Percentiles rank a stretch among this genome's conserved stretches.
Evolutionary conservation across 2,113 vertebrate species (phyloP).

Genomic region (Zapus hudsonius): DNA sequence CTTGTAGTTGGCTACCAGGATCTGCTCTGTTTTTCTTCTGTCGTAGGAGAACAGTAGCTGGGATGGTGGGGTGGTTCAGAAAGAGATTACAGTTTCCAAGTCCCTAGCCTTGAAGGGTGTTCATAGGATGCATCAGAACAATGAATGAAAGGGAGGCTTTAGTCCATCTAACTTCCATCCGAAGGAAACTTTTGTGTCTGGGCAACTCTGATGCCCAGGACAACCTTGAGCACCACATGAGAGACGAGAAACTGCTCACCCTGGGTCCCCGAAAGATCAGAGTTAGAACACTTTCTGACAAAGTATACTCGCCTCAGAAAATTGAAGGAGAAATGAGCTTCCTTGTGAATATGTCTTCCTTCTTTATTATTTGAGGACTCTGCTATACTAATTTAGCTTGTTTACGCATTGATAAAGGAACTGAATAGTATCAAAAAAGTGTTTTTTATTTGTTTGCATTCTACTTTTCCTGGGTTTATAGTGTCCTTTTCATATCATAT

Average conservation of each 20-base stretch:
- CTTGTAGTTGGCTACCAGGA: not conserved
- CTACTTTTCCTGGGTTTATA: not conserved
- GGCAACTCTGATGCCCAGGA: not conserved
- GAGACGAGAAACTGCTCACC: not conserved
- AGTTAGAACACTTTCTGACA: not conserved
- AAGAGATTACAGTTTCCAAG: not conserved
- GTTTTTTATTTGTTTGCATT: not conserved
- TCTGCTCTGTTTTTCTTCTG: constrained; percentile 5
- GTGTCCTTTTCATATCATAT: not conserved
- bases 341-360: not conserved
- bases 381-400: not conserved
- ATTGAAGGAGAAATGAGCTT: not conserved
- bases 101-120: not conserved
- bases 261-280: not conserved
- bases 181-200: not conserved
- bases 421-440: not conserved
- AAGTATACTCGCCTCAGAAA: not conserved
- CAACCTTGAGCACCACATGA: not conserved
- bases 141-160: not conserved
- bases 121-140: not conserved
- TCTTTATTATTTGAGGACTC: not conserved
- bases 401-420: not conserved
- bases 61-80: not conserved
- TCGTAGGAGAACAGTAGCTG: not conserved
- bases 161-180: not conserved